These are phyloP conservation scores for Ceriagrion tenellum DNA, from an alignment of 2,888 invertebrate genomes.

Conservation along the genomic window DNA sequence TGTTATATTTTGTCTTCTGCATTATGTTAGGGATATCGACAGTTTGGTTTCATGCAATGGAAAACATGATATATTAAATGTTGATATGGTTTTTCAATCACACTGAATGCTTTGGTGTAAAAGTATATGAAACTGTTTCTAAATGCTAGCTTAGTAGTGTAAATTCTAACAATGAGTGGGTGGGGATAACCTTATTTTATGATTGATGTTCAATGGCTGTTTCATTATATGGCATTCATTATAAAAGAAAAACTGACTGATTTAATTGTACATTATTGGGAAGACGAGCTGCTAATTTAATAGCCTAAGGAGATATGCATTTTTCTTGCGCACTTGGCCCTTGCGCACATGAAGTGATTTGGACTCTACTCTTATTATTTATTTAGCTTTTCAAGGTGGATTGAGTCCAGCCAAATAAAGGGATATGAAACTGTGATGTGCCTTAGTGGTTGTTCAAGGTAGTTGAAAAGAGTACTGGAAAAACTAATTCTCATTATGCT, in stretches of 20 bases:
- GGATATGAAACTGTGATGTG: slow-evolving; percentile 44
- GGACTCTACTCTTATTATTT: background rate
- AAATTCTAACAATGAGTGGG: background rate
- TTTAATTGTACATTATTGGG: background rate
- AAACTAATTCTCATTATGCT: slow-evolving; percentile 29
- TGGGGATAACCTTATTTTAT: background rate
- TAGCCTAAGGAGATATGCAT: background rate
- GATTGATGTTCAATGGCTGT: background rate
- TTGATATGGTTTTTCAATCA: background rate
- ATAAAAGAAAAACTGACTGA: background rate
- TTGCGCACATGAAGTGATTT: slow-evolving; percentile 36
- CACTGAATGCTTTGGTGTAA: background rate
- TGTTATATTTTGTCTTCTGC: slow-evolving; percentile 43
- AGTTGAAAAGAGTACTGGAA: slow-evolving; percentile 41
- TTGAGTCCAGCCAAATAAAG: slow-evolving; percentile 12
- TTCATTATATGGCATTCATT: background rate
- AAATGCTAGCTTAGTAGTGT: background rate
- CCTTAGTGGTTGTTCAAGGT: slow-evolving; percentile 54
- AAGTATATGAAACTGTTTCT: background rate
- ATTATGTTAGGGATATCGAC: slow-evolving; percentile 10
- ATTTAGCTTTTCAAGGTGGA: background rate
- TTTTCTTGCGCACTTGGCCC: background rate
- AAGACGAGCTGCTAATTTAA: background rate
- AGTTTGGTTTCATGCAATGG: background rate
- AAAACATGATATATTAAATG: background rate